Base-by-base conservation (phyloP, 2,797 vertebrate genomes). In the Fistularia commersonii region DNA sequence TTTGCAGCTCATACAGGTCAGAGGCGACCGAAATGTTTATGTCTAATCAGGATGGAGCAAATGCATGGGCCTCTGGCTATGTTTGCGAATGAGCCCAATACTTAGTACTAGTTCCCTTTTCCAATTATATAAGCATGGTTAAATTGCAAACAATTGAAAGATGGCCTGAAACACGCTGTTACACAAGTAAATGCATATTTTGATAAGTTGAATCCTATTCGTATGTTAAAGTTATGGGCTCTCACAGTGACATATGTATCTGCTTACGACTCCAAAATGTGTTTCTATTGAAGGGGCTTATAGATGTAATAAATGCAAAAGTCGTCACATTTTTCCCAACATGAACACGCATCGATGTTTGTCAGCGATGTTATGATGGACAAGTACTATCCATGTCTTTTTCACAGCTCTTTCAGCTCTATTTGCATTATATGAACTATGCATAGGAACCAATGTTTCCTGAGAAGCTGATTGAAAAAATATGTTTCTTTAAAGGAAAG, bases 1-100 rank as follows among this genome's bases (percentile, higher is more conserved):
- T 15, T 42, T 50, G 64, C 64, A 37, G 49, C 48, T 56, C 41
- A 47, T 45, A 45, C 50, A 47, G 64, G 74, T 65, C 74, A 76
- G 46, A 76, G 68, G 59, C 6, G 5, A 0, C 6, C 33, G 12
- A 34, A 48, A 53, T 75, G 76, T 69, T 77, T 72, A 59, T 57
- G 36, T 54, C 51, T 52, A 66, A 74, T 74, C 45, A 57, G 15
- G 59, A 53, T 50, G 2, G 4, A 54, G 50, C 40, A 50, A 33
- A 38, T 34, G 12, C 51, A 47, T 61, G 32, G 45, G 36, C 31
- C 31, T 60, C 31, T 45, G 32, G 23, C n/a, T 45, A 36, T 58
- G 46, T 48, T 7, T 44, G 11, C 12, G 42, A 37, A 15, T 11
- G 13, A 23, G 7, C 13, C 23, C 4, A 23, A 23, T 23, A 23